Conservation (phyloP, 2,113 vertebrate genomes). For the Lichenostomus cassidix region DNA sequence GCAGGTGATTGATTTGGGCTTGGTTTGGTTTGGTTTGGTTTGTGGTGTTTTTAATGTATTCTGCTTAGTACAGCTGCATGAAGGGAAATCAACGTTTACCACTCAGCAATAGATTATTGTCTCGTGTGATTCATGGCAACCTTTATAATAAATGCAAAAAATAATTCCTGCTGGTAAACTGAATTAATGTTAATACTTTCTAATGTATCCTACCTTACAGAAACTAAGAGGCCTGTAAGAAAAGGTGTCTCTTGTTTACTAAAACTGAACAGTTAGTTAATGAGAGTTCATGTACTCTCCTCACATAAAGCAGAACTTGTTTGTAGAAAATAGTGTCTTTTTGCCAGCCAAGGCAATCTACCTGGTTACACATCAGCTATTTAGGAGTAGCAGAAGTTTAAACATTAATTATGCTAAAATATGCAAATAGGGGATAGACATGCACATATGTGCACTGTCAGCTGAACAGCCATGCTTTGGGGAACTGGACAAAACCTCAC, state of each 20-base stretch:
- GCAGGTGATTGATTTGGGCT: background rate
- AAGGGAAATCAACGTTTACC: background rate
- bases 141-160: background rate
- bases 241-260: background rate
- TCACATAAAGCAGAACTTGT: background rate
- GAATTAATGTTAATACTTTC: background rate
- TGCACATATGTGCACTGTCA: accelerated
- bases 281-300: background rate
- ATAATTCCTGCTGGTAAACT: background rate
- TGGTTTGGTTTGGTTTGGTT: background rate
- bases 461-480: background rate
- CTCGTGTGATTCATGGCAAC: background rate
- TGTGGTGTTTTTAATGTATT: background rate
- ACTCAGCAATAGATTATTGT: background rate
- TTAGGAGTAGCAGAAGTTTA: background rate
- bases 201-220: background rate
- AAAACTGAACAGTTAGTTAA: background rate
- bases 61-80: background rate
- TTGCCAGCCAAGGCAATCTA: background rate
- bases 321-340: background rate
- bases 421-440: background rate
- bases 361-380: background rate
- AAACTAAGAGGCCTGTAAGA: background rate
- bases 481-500: background rate
- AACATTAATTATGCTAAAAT: background rate